Conservation (phyloP, 2,797 vertebrate genomes). For the Avahi laniger region DNA sequence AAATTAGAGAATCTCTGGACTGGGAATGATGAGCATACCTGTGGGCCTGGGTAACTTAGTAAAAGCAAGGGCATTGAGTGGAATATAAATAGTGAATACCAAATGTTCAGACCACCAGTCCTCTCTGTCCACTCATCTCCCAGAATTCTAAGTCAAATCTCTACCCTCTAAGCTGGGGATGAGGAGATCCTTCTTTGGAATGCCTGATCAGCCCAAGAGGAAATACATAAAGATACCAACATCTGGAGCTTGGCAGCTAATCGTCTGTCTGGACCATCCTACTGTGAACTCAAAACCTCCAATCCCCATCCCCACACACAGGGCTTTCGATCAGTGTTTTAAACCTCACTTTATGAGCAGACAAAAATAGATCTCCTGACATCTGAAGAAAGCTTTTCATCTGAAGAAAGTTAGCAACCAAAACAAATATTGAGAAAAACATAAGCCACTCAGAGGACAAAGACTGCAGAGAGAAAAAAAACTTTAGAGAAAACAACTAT, state of each 20-base stretch:
- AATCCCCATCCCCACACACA: not conserved
- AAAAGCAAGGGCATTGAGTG: not conserved
- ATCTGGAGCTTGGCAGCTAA: not conserved
- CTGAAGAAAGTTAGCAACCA: not conserved
- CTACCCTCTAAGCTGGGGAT: not conserved
- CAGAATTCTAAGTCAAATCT: not conserved
- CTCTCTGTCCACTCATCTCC: not conserved
- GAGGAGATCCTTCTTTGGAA: not conserved
- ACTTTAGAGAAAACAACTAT: not conserved
- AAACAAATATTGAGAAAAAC: not conserved
- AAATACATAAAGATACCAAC: not conserved
- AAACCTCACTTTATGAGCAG: not conserved
- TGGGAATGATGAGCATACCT: not conserved
- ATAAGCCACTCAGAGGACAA: not conserved
- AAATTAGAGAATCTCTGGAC: not conserved
- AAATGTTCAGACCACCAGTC: not conserved
- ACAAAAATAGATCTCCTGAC: not conserved
- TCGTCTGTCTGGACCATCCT: not conserved
- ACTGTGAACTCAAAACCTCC: not conserved
- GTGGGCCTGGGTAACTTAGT: not conserved
- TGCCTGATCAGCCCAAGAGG: not conserved
- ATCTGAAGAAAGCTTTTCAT: not conserved
- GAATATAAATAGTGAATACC: not conserved
- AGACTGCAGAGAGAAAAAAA: not conserved
- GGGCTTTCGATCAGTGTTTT: not conserved